Evolutionary conservation across 2,888 invertebrate species (phyloP).

Genomic region (Cyaniris semiargus): DNA sequence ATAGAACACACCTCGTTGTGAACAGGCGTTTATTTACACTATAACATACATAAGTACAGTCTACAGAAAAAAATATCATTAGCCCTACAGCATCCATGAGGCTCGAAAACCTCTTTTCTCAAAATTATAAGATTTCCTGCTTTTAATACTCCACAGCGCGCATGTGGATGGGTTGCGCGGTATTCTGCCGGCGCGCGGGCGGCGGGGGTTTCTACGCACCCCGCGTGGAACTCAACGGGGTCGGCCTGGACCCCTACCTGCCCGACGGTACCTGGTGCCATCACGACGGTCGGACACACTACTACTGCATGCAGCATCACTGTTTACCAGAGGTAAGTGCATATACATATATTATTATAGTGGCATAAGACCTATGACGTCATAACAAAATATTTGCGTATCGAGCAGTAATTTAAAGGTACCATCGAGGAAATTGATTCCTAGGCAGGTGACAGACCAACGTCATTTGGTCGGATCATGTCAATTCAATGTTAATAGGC

Average conservation of each 20-base stretch:
- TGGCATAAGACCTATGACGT: not conserved
- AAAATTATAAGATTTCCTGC: too few relatives aligned
- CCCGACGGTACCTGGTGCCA: constrained; percentile 92
- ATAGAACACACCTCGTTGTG: too few relatives aligned
- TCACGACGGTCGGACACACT: constrained; percentile 81
- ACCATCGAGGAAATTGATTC: too few relatives aligned
- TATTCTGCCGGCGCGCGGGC: constrained; percentile 85
- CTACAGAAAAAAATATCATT: too few relatives aligned
- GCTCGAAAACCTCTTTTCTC: too few relatives aligned
- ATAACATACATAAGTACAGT: too few relatives aligned
- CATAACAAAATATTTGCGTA: not conserved
- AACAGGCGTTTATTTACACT: too few relatives aligned
- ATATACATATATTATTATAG: not conserved
- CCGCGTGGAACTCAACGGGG: constrained; percentile 86
- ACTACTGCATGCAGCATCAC: constrained; percentile 87
- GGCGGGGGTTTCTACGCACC: constrained; percentile 87
- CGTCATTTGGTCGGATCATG: too few relatives aligned
- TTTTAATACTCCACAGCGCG: constrained; percentile 65
- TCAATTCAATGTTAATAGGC: too few relatives aligned
- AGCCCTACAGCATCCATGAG: too few relatives aligned
- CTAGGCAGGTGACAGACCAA: too few relatives aligned
- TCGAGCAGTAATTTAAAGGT: too few relatives aligned
- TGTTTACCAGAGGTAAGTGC: constrained; percentile 84
- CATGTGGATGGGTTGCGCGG: constrained; percentile 89
- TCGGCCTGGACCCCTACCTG: constrained; percentile 86